A percentile compares a stretch with the other conserved stretches of the same genome.
Evolutionary conservation across 35 echinoderm and acorn worm species (phyloP).

Genomic region (Ophioderma brevispina): DNA sequence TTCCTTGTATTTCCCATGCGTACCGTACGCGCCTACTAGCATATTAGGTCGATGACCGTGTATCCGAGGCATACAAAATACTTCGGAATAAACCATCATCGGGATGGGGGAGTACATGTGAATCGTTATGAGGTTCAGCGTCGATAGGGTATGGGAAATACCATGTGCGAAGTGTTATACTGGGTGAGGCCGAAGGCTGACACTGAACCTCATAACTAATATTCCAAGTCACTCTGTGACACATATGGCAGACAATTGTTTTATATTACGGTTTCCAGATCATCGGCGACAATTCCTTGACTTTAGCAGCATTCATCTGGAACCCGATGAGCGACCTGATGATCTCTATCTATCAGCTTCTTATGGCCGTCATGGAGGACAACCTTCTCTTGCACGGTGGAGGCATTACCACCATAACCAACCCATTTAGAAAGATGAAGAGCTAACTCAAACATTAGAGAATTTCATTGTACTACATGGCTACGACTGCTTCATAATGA

Average conservation of each 20-base stretch:
- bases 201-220: too few relatives aligned
- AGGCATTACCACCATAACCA: slow-evolving; percentile 58
- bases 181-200: too few relatives aligned
- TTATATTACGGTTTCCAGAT: slow-evolving; percentile 34
- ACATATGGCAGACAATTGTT: slow-evolving; percentile 28
- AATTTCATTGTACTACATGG: slow-evolving; percentile 83
- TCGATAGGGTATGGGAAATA: too few relatives aligned
- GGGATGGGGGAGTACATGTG: too few relatives aligned
- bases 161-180: too few relatives aligned
- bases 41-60: too few relatives aligned
- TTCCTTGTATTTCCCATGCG: too few relatives aligned
- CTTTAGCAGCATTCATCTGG: slow-evolving; percentile 26
- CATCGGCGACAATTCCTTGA: slow-evolving; percentile 36
- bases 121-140: too few relatives aligned
- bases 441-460: slow-evolving; percentile 62
- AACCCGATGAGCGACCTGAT: slow-evolving; percentile 44
- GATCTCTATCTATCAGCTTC: slow-evolving; percentile 44
- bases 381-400: neutral
- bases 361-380: slow-evolving; percentile 43
- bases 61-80: too few relatives aligned
- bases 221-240: slow-evolving; percentile 19
- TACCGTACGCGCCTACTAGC: too few relatives aligned
- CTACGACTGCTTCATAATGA: slow-evolving; percentile 51
- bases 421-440: slow-evolving; percentile 49
- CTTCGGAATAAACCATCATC: too few relatives aligned